Percentiles rank a stretch among this genome's conserved stretches.
Evolutionary conservation across 2,888 invertebrate genomes (phyloP).

Genomic region (Limenitis arthemis): DNA sequence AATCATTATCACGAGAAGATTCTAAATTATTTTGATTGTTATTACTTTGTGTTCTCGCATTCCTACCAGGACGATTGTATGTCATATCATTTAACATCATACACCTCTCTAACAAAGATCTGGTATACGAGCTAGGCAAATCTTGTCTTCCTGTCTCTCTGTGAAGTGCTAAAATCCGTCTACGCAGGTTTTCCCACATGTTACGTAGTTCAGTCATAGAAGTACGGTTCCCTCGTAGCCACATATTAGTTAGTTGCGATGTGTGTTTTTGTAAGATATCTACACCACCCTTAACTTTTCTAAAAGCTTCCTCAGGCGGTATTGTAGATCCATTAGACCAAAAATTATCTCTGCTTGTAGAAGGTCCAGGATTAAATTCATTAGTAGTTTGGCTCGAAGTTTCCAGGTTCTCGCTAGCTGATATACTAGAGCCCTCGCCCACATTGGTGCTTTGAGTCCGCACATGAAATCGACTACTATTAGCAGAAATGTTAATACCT

Average conservation of each 20-base stretch:
- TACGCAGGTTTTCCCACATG: constrained; percentile 76
- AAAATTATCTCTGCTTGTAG: constrained; percentile 50
- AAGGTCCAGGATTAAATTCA: constrained; percentile 38
- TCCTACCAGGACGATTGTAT: constrained; percentile 38
- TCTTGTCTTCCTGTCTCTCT: constrained; percentile 58
- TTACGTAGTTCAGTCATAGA: constrained; percentile 72
- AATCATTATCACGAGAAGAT: constrained; percentile 26
- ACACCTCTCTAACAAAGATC: constrained; percentile 57
- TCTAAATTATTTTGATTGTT: constrained; percentile 34
- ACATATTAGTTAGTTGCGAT: constrained; percentile 48
- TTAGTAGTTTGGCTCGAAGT: constrained; percentile 23
- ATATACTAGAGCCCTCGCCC: constrained; percentile 28
- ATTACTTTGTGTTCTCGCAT: constrained; percentile 26
- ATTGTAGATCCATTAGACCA: constrained; percentile 41
- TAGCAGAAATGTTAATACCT: constrained; percentile 39
- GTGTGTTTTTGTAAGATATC: constrained; percentile 55
- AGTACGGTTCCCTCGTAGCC: constrained; percentile 54
- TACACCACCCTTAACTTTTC: constrained; percentile 53
- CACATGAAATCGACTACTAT: constrained; percentile 49
- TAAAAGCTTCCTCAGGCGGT: constrained; percentile 52
- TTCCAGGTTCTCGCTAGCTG: constrained; percentile 24
- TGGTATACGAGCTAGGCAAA: constrained; percentile 51
- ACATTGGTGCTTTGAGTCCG: constrained; percentile 39
- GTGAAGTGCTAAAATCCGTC: constrained; percentile 70
- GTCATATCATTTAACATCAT: constrained; percentile 58